Evolutionary conservation across 2,888 invertebrate genomes (phyloP).

Genomic region (Malthinus flaveolus): DNA sequence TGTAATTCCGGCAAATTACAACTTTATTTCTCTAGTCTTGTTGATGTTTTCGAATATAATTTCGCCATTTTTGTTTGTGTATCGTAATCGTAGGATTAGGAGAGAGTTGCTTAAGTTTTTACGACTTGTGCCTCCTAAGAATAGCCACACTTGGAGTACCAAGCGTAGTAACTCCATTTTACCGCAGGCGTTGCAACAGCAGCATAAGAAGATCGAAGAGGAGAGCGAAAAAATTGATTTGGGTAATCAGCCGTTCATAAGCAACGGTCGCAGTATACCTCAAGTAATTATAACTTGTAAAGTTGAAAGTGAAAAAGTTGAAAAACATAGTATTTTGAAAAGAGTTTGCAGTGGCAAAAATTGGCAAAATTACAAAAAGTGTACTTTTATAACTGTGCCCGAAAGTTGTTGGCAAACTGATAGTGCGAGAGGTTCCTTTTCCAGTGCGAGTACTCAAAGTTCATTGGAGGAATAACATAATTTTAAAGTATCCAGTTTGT

Average conservation of each 20-base stretch:
- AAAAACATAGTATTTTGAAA: constrained; percentile 51
- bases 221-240: constrained; percentile 15
- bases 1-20: constrained; percentile 54
- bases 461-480: constrained; percentile 48
- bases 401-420: constrained; percentile 50
- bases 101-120: constrained; percentile 60
- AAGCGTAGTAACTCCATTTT: constrained; percentile 6
- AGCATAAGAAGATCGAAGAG: constrained; percentile 16
- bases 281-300: constrained; percentile 50
- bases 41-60: constrained; percentile 65
- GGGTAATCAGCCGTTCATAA: constrained; percentile 29
- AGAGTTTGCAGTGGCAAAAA: constrained; percentile 47
- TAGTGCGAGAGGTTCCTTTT: constrained; percentile 50
- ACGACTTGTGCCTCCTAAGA: constrained; percentile 49
- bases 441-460: constrained; percentile 54
- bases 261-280: constrained; percentile 36
- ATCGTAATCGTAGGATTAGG: constrained; percentile 70
- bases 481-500: neutral
- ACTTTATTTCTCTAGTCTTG: constrained; percentile 61
- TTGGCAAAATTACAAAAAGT: constrained; percentile 48
- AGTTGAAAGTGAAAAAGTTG: constrained; percentile 35
- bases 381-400: constrained; percentile 51
- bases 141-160: constrained; percentile 27
- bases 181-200: neutral
- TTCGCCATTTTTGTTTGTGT: constrained; percentile 77